Evolutionary conservation across 2,113 vertebrate genomes (phyloP), one percentile per base, ranked within the genome.

Genomic region (Microcebus jonahi): DNA sequence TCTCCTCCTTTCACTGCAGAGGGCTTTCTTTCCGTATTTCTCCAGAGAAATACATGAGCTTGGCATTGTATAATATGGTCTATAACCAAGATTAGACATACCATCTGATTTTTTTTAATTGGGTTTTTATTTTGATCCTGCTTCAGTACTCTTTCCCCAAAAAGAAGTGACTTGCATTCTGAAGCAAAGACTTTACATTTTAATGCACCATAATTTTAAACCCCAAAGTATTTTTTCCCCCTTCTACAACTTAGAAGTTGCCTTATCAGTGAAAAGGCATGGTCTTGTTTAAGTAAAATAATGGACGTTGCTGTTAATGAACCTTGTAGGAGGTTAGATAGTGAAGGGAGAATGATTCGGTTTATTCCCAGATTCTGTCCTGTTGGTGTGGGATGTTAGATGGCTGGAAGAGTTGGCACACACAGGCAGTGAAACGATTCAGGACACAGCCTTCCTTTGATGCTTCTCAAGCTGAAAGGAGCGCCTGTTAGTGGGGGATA

Each of bases 391-490:
- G 73, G 23, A 76, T 20, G n/a, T 36, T 91, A 67, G 85, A 55
- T 23, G 5, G 70, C 79, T 86, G 50, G 81, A 65, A 93, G 93
- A 98, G 67, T 4, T 97, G 98, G 94, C 97, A 96, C 42, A 65
- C 1, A 0, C 34, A 36, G 0, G 18, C 67, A 25, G 39, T 45
- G 75, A 88, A 96, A 57, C 1, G 9, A 5, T 34, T 73, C 65
- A 65, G 59, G n/a, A 83, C 84, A 90, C 95, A 63, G 90, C 39
- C 93, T 95, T 1, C 55, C 87, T 90, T 88, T 82, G 89, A 68
- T 42, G 48, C 95, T 61, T 65, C 36, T 34, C 63, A 84, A 61
- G 42, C 96, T 97, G 96, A 97, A 97, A 97, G 88, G 93, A 97
- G 45, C 10, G 15, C 7, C 87, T 96, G 97, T 83, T 94, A 15